Conservation (phyloP, 2,113 vertebrate genomes). For the Bungarus multicinctus region DNA sequence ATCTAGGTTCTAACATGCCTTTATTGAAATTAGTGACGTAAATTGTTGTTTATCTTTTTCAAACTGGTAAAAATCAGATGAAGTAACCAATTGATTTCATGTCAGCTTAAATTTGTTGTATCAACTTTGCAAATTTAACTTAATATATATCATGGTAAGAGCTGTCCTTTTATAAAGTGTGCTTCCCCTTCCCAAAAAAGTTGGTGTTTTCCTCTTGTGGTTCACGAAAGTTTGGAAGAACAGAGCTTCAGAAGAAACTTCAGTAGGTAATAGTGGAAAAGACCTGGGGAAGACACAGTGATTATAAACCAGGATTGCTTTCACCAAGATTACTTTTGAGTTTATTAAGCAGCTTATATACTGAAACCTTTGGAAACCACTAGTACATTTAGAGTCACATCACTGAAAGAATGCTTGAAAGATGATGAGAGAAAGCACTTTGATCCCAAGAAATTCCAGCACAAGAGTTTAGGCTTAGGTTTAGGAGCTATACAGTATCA, state of each 20-base stretch:
- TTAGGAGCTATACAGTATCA: neutral
- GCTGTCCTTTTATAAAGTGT: neutral
- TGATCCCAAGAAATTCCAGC: neutral
- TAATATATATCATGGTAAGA: neutral
- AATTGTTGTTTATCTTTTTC: neutral
- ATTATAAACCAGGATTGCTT: neutral
- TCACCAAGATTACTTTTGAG: neutral
- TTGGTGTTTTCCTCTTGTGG: neutral
- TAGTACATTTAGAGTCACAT: neutral
- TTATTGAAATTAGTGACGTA: neutral
- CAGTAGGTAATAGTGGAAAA: neutral
- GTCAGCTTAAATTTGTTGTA: rapidly evolving
- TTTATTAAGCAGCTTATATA: neutral
- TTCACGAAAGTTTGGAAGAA: neutral
- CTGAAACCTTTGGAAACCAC: neutral
- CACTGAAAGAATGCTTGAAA: neutral
- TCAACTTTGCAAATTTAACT: neutral
- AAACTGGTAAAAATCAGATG: neutral
- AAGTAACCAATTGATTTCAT: neutral
- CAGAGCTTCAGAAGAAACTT: neutral
- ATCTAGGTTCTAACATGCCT: neutral
- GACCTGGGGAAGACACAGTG: neutral
- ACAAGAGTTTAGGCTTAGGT: neutral
- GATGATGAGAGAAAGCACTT: neutral
- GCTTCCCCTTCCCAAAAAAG: neutral